Percentiles rank a stretch among this genome's conserved stretches.
phyloP scores from a whole-genome alignment of 2,113 vertebrate species.

The Perca fluviatilis region DNA sequence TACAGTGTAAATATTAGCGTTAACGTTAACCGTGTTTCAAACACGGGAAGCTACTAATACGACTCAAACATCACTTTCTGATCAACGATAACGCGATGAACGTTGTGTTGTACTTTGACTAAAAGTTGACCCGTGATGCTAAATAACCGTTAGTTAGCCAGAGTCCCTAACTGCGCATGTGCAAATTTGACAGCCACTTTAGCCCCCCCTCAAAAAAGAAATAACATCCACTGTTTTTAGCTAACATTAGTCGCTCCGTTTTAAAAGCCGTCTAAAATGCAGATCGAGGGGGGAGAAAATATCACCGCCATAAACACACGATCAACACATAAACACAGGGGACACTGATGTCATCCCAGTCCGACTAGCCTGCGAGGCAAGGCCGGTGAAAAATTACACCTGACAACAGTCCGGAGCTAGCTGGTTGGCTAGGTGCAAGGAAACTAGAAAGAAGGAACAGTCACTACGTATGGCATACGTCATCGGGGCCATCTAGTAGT shows the following conservation, averaged over 20 bases:
- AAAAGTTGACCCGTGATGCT: slow-evolving; percentile 42
- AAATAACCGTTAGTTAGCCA: slow-evolving; percentile 47
- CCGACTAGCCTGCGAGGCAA: slow-evolving; percentile 32
- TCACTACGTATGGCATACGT: no score
- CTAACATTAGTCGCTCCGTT: not conserved
- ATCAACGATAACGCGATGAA: no score
- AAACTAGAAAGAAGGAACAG: no score
- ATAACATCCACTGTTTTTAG: slow-evolving; percentile 51
- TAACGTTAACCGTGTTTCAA: no score
- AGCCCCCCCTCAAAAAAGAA: slow-evolving; percentile 13
- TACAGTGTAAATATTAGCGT: not conserved
- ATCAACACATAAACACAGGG: not conserved
- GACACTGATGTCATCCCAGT: not conserved
- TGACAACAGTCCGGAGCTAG: slow-evolving; percentile 68
- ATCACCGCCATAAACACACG: not conserved
- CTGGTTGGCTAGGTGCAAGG: slow-evolving; percentile 51
- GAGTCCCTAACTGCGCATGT: slow-evolving; percentile 58
- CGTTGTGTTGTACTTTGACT: not conserved
- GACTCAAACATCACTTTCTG: not conserved
- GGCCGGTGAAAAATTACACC: slow-evolving; percentile 70
- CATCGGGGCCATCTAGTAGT: no score
- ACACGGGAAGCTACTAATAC: not conserved
- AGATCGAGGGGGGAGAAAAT: fast-evolving
- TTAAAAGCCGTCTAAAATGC: slow-evolving; percentile 2
- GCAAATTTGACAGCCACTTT: slow-evolving; percentile 63